A percentile compares a stretch with the other conserved stretches of the same genome.
phyloP scores from a whole-genome alignment of 1,140 invertebrate species.

The Nephotettix cincticeps region DNA sequence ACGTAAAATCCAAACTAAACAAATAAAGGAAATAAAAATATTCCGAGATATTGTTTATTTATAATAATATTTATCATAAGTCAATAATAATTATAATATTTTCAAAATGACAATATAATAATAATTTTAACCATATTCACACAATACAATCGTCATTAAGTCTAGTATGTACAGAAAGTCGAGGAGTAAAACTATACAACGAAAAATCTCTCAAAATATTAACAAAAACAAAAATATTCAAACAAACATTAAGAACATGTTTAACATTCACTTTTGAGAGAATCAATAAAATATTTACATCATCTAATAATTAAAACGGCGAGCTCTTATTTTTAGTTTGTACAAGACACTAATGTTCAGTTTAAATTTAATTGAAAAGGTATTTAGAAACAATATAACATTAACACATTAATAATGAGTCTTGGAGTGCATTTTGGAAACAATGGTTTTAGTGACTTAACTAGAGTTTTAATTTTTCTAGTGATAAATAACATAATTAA shows the following conservation, averaged over 20 bases:
- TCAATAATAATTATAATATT: conserved; percentile 24
- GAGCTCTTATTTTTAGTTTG: conserved; percentile 8
- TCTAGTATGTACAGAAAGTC: conserved; percentile 10
- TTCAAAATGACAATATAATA: conserved; percentile 18
- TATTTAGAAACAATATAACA: too few relatives aligned
- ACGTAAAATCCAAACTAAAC: too few relatives aligned
- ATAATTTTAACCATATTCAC: conserved; percentile 22
- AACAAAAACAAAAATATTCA: conserved; percentile 24
- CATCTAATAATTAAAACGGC: neutral
- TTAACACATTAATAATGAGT: too few relatives aligned
- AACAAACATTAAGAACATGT: conserved; percentile 22
- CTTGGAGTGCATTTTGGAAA: too few relatives aligned
- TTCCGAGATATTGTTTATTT: neutral
- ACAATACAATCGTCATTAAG: conserved; percentile 12
- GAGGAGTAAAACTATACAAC: conserved; percentile 17
- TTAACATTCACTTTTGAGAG: conserved; percentile 19
- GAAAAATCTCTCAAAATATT: conserved; percentile 19
- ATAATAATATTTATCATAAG: conserved; percentile 22
- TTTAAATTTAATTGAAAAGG: conserved; percentile 2
- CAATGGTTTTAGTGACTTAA: too few relatives aligned
- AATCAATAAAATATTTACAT: conserved; percentile 16
- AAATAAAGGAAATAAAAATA: too few relatives aligned
- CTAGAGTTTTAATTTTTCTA: too few relatives aligned
- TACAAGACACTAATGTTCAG: conserved; percentile 3
- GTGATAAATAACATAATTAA: too few relatives aligned